Base-by-base conservation (phyloP, 2,113 vertebrate genomes). In the Calonectris borealis region DNA sequence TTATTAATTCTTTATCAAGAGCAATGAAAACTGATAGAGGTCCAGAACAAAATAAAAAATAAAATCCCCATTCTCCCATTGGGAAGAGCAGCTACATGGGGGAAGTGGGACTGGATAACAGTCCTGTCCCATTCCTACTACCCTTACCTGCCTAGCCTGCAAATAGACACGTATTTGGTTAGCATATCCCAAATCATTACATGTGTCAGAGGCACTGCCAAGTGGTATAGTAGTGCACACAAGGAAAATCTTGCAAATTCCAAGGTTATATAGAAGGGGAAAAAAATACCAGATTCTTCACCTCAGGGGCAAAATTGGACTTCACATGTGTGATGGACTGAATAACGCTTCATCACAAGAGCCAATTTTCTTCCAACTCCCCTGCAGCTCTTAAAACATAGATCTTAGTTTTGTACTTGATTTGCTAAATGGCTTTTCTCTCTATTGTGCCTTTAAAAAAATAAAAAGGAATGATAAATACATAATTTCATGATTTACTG, bases 291-390 rank as follows among this genome's bases (percentile, higher is more conserved):
- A 52, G 8, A 83, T 90, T 88, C 72, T 94, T 94, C 88, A 94
- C 91, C 89, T 90, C 86, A 87, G 90, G 95, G 89, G 77, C 86
- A 96, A 98, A 97, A 94, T 89, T 86, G 55, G 76, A 72, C 83
- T 97, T 97, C 92, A 52, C 21, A 22, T 38, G 51, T 96, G 80
- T 95, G 97, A 95, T 79, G 81, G 55, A 95, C 95, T 92, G 92
- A 97, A 76, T 93, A 97, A 96, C 8, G 5, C 65, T 97, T 96
- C 79, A 95, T 95, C 92, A 84, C 49, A 92, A 97, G 86, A 98
- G 73, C 78, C 88, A 95, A 93, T 97, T 97, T 97, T 96, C 97
- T 80, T 86, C 52, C 57, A 87, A 44, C 71, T 92, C 91, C 93
- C 94, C 96, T 95, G 60, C 82, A 96, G 95, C 75, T 48, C 48